Conservation (phyloP, 1,140 invertebrate genomes). For the Matsumurasca onukii region DNA sequence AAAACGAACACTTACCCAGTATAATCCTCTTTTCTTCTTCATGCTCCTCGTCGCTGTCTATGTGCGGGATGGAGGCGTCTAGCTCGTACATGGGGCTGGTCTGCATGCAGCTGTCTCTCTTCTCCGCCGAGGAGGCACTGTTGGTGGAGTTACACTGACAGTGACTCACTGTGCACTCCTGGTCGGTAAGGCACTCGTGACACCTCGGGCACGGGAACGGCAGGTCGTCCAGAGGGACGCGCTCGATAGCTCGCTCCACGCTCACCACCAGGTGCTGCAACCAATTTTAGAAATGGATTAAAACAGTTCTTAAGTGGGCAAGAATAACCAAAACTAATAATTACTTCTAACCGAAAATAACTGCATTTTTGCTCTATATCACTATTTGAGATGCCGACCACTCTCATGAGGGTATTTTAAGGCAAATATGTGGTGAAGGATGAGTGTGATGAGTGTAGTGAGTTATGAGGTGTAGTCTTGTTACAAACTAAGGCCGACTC, state of each 20-base stretch:
- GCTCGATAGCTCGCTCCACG: slow-evolving; percentile 65
- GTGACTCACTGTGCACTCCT: slow-evolving; percentile 47
- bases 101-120: slow-evolving; percentile 50
- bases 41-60: slow-evolving; percentile 69
- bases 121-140: slow-evolving; percentile 43
- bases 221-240: slow-evolving; percentile 63
- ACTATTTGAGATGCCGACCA: too few species aligned
- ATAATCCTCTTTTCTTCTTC: slow-evolving; percentile 47
- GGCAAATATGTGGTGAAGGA: too few species aligned
- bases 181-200: slow-evolving; percentile 51
- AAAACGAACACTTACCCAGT: slow-evolving; percentile 6
- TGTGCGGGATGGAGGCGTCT: slow-evolving; percentile 67
- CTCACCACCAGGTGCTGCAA: slow-evolving; percentile 61
- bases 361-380: too few species aligned
- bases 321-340: too few species aligned
- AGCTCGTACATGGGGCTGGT: slow-evolving; percentile 60
- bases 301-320: too few species aligned
- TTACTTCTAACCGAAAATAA: too few species aligned
- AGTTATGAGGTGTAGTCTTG: too few species aligned
- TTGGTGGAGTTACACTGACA: too few species aligned
- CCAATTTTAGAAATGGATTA: too few species aligned
- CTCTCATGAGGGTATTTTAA: too few species aligned
- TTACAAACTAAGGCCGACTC: too few species aligned
- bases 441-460: too few species aligned
- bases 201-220: slow-evolving; percentile 60